Conservation (phyloP, 2,888 invertebrate genomes). For the Oscheius onirici region DNA sequence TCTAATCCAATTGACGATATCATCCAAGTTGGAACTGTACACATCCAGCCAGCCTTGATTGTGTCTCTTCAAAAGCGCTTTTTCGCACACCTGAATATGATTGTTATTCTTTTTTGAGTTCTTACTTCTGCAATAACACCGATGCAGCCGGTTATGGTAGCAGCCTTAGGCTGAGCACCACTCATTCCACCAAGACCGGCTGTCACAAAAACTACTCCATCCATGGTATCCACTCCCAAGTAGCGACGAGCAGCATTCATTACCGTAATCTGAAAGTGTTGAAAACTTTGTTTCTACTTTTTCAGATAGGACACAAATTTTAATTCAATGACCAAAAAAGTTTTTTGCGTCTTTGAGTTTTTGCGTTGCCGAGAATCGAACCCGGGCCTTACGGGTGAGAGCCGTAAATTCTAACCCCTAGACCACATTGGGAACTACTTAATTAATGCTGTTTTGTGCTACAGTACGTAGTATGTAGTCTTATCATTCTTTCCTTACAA, state of each 20-base stretch:
- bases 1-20: slow-evolving; percentile 62
- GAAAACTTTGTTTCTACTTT: background rate
- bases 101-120: background rate
- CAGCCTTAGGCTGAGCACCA: slow-evolving; percentile 79
- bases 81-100: slow-evolving; percentile 73
- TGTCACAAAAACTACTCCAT: slow-evolving; percentile 75
- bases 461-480: too few species aligned
- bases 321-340: too few species aligned
- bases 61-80: slow-evolving; percentile 76
- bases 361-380: background rate
- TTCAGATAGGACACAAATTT: too few species aligned
- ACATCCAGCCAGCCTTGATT: slow-evolving; percentile 78
- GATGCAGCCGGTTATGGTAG: slow-evolving; percentile 77
- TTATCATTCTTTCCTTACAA: too few species aligned
- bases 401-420: too few species aligned
- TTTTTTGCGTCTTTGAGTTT: too few species aligned
- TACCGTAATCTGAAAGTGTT: slow-evolving; percentile 75
- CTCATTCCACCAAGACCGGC: slow-evolving; percentile 76
- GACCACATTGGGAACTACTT: too few species aligned
- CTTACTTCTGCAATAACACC: slow-evolving; percentile 78
- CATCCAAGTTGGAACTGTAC: slow-evolving; percentile 73
- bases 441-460: too few species aligned
- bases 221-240: slow-evolving; percentile 73
- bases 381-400: too few species aligned
- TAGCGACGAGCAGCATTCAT: slow-evolving; percentile 77